Conservation (phyloP, 1,140 invertebrate genomes). For the Tribolium madens region DNA sequence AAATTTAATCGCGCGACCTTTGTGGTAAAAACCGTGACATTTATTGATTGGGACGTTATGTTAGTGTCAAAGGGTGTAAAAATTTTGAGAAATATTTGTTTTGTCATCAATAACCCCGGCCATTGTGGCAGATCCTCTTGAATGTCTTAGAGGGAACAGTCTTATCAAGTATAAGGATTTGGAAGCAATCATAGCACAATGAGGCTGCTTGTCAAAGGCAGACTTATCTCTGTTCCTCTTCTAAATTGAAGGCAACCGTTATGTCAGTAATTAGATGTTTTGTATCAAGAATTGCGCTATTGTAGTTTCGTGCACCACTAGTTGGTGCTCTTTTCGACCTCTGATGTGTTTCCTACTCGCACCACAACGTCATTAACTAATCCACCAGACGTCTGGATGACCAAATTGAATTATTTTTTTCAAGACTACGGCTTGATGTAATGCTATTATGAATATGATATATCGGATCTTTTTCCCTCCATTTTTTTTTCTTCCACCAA, state of each 20-base stretch:
- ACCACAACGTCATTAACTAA: neutral
- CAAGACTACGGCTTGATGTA: neutral
- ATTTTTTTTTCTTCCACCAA: neutral
- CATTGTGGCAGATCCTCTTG: conserved; percentile 32
- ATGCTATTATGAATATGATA: conserved; percentile 9
- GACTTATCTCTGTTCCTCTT: conserved; percentile 35
- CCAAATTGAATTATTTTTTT: neutral
- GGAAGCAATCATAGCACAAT: conserved; percentile 43
- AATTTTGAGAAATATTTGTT: conserved; percentile 26
- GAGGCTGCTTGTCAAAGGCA: conserved; percentile 36
- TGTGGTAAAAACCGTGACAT: neutral
- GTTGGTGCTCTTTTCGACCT: conserved; percentile 20
- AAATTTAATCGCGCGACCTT: too few species aligned
- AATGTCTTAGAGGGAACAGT: conserved; percentile 36
- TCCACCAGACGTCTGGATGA: neutral
- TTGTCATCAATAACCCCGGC: conserved; percentile 15
- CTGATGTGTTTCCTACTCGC: neutral
- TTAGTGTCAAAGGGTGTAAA: neutral
- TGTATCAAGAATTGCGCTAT: conserved; percentile 29
- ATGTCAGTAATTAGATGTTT: conserved; percentile 38
- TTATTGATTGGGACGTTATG: neutral
- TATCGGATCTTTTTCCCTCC: conserved; percentile 5
- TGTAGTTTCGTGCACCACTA: conserved; percentile 1
- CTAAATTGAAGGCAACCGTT: conserved; percentile 27
- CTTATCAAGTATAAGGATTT: conserved; percentile 40